Percentiles rank a stretch among this genome's conserved stretches.
These are phyloP conservation scores for Picathartes gymnocephalus DNA, from an alignment of 2,113 vertebrate genomes.

Conservation along the genomic window DNA sequence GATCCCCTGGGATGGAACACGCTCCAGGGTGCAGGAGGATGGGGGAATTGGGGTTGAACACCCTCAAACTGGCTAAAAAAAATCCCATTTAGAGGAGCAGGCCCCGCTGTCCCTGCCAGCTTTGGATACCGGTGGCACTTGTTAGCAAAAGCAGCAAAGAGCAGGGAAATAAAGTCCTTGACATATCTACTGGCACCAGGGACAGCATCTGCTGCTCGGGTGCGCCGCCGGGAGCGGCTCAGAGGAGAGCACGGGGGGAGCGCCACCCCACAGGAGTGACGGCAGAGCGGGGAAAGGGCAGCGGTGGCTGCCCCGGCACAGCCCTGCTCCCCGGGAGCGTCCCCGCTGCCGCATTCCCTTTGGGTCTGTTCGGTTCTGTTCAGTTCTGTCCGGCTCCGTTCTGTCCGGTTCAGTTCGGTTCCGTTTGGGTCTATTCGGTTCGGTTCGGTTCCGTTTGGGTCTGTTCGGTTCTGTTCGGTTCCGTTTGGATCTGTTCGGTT, in stretches of 20 bases:
- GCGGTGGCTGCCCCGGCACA: neutral
- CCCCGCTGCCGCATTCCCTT: no score
- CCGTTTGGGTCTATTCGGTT: neutral
- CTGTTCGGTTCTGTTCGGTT: rapidly evolving
- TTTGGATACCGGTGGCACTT: neutral
- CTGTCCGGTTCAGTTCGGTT: no score
- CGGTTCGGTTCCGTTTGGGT: neutral
- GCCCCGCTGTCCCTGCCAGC: neutral
- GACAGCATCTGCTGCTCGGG: neutral
- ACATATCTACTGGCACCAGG: neutral
- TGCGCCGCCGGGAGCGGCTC: rapidly evolving
- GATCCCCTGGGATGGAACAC: no score
- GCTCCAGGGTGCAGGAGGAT: neutral
- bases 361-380: no score
- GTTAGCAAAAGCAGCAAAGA: neutral
- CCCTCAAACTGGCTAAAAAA: neutral
- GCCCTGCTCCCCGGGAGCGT: neutral
- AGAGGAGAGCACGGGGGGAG: neutral
- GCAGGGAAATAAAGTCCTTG: neutral
- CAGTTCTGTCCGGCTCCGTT: rapidly evolving
- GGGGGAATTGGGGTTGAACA: neutral
- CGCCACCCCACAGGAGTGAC: rapidly evolving
- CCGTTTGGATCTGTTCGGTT: rapidly evolving
- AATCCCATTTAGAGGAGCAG: neutral
- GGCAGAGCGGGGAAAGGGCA: neutral